Percentiles rank a stretch among this genome's conserved stretches.
Evolutionary conservation across 1,140 invertebrate genomes (phyloP).

Genomic region (Oppia nitens): DNA sequence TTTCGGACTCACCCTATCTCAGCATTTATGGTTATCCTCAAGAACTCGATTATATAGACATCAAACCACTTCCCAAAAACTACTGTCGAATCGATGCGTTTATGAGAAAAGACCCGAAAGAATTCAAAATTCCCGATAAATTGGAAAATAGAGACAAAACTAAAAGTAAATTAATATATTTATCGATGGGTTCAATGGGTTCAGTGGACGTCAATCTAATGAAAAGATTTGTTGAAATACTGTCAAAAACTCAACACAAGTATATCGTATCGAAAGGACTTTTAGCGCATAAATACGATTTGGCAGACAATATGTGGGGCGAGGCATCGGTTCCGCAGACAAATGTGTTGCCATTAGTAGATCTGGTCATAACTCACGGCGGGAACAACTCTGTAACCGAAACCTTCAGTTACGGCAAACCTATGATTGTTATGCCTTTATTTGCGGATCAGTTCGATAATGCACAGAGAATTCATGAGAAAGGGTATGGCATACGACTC

Average conservation of each 20-base stretch:
- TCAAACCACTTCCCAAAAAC: not conserved
- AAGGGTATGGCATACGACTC: slow-evolving; percentile 1
- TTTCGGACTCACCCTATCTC: slow-evolving; percentile 10
- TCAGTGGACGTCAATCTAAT: slow-evolving; percentile 18
- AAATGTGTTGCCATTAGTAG: not conserved
- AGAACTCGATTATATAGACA: slow-evolving; percentile 13
- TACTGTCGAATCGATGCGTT: slow-evolving; percentile 1
- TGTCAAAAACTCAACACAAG: not conserved
- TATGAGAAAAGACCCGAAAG: not conserved
- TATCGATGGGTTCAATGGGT: slow-evolving; percentile 18
- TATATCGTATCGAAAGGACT: slow-evolving; percentile 11
- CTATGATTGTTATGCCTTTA: slow-evolving; percentile 11
- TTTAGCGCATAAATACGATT: not conserved
- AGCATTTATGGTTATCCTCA: slow-evolving; percentile 13
- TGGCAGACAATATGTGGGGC: slow-evolving; percentile 19
- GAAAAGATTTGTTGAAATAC: not conserved
- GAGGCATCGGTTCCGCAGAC: slow-evolving; percentile 7
- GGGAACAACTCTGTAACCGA: slow-evolving; percentile 12
- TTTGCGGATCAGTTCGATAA: slow-evolving; percentile 15
- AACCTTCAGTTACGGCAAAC: slow-evolving; percentile 1
- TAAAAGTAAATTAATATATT: slow-evolving; percentile 12
- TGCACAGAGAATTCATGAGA: slow-evolving; percentile 13
- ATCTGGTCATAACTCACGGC: slow-evolving; percentile 14
- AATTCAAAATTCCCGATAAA: not conserved
- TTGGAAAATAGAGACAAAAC: not conserved